Conservation (phyloP, 2,797 vertebrate genomes). For the Ibycter americanus region DNA sequence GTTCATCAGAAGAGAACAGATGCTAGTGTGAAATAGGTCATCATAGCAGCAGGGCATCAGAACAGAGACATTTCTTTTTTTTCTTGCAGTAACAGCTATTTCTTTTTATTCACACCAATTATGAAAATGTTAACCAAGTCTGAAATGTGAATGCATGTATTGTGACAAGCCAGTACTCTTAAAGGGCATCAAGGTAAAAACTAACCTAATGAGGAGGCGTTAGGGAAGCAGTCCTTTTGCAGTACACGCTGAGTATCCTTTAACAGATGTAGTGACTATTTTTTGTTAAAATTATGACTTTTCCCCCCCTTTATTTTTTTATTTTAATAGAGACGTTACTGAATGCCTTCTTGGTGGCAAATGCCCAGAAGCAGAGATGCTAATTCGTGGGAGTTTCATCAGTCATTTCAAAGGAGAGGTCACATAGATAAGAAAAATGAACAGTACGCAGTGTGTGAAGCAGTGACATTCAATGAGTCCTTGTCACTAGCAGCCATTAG, state of each 20-base stretch:
- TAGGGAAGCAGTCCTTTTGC: background rate
- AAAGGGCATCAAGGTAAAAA: conserved; percentile 6
- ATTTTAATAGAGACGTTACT: conserved; percentile 5
- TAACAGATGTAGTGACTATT: background rate
- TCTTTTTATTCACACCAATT: conserved; percentile 67
- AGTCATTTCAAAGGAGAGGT: conserved; percentile 72
- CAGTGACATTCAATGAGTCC: conserved; percentile 75
- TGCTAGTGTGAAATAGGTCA: conserved; percentile 72
- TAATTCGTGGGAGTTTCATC: conserved; percentile 61
- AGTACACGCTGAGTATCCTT: background rate
- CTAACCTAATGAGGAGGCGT: background rate
- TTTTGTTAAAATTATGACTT: background rate
- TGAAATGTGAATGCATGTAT: conserved; percentile 14
- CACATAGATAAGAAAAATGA: conserved; percentile 72
- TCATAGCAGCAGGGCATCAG: conserved; percentile 33
- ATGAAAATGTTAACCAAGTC: conserved; percentile 47
- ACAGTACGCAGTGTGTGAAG: conserved; percentile 46
- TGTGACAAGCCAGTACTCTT: background rate
- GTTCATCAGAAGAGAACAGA: conserved; percentile 54
- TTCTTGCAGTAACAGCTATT: conserved; percentile 41
- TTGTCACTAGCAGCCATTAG: conserved; percentile 75
- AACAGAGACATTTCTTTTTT: conserved; percentile 29
- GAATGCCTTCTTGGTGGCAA: conserved; percentile 57
- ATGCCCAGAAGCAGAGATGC: conserved; percentile 57
- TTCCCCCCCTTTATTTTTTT: background rate